Percentiles rank a stretch among this genome's conserved stretches.
phyloP scores from a whole-genome alignment of 2,797 vertebrate genomes.

The Tragopan temminckii region DNA sequence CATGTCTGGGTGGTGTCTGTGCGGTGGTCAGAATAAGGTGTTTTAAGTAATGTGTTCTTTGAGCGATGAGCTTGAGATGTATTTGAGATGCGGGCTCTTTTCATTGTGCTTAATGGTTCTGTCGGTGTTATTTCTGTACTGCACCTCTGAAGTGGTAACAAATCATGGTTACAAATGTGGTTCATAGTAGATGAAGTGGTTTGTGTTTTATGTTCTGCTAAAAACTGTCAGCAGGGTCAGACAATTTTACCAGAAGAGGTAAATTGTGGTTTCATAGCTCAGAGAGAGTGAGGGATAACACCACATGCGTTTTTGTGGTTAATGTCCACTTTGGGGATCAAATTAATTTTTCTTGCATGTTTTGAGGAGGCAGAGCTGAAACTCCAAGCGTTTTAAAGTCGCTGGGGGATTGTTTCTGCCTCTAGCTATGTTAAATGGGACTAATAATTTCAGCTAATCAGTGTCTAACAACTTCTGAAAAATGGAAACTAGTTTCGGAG shows the following conservation, averaged over 20 bases:
- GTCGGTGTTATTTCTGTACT: background rate
- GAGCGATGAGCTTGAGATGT: background rate
- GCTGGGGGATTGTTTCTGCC: conserved; percentile 60
- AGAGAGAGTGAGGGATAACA: background rate
- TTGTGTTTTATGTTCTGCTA: conserved; percentile 28
- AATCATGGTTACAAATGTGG: background rate
- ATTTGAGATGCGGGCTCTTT: background rate
- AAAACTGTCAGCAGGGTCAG: conserved; percentile 27
- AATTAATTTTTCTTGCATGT: conserved; percentile 58
- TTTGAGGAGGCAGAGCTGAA: conserved; percentile 52
- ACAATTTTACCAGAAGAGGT: conserved; percentile 40
- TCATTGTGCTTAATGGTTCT: background rate
- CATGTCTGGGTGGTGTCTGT: background rate
- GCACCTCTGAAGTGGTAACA: background rate
- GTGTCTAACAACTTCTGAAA: conserved; percentile 68
- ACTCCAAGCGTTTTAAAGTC: conserved; percentile 45
- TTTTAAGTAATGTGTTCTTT: background rate
- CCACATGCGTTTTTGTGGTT: conserved; percentile 43
- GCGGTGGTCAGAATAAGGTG: background rate
- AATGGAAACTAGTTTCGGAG: conserved; percentile 67
- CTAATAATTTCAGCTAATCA: conserved; percentile 67
- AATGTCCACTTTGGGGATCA: conserved; percentile 65
- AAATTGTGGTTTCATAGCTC: conserved; percentile 19
- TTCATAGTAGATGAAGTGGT: background rate
- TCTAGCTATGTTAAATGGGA: conserved; percentile 61